A percentile compares a stretch with the other conserved stretches of the same genome.
Conservation (phyloP, 2,797 vertebrate species). For the Neosilurus hyrtlii region DNA sequence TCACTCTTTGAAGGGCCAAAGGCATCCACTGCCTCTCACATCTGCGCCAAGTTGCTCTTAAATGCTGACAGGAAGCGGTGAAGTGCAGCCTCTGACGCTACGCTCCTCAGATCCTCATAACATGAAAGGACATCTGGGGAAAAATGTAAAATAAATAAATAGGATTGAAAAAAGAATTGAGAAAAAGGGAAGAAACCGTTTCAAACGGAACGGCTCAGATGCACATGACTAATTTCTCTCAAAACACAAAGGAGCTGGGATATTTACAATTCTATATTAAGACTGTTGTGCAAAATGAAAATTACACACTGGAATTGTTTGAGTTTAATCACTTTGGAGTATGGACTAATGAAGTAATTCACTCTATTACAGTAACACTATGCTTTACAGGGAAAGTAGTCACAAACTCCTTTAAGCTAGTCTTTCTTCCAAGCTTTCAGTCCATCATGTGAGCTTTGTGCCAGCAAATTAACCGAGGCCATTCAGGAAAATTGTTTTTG, state of each 20-base stretch:
- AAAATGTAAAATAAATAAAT: slow-evolving; percentile 2
- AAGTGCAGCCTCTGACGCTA: slow-evolving; percentile 59
- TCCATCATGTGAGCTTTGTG: neutral
- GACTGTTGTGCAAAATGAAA: slow-evolving; percentile 14
- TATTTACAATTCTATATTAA: slow-evolving; percentile 28
- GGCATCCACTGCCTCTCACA: slow-evolving; percentile 59
- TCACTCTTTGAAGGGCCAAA: slow-evolving; percentile 59
- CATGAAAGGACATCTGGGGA: slow-evolving; percentile 60
- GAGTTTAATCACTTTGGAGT: neutral
- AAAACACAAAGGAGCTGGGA: slow-evolving; percentile 22
- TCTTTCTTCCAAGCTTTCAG: neutral
- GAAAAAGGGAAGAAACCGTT: slow-evolving; percentile 20
- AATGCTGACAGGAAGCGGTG: slow-evolving; percentile 64
- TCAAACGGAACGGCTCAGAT: slow-evolving; percentile 28
- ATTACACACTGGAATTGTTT: slow-evolving; percentile 2
- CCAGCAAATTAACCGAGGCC: neutral
- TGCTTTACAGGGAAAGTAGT: neutral
- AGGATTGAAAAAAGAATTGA: neutral
- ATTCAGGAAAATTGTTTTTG: neutral
- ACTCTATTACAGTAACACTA: neutral
- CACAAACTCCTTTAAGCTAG: neutral
- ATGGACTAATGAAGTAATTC: no score
- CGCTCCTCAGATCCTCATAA: slow-evolving; percentile 60
- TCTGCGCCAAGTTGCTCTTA: slow-evolving; percentile 64
- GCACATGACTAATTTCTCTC: slow-evolving; percentile 21